A percentile compares a stretch with the other conserved stretches of the same genome.
Evolutionary conservation across 2,797 vertebrate genomes (phyloP).

Genomic region (Helarctos malayanus): DNA sequence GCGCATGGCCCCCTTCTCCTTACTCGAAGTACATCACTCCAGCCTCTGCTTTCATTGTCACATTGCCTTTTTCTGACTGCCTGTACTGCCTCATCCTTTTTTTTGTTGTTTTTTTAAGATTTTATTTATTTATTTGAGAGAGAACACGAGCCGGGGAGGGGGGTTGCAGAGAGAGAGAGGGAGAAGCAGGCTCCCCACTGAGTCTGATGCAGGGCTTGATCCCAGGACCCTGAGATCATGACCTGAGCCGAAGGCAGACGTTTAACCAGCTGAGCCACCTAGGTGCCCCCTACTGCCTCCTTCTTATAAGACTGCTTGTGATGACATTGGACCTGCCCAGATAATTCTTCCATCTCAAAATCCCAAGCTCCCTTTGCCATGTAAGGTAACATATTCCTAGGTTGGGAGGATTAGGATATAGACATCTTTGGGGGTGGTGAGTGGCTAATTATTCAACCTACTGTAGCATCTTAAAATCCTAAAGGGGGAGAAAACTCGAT

Average conservation of each 20-base stretch:
- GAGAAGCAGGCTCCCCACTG: neutral
- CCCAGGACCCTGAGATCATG: neutral
- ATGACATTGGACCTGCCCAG: neutral
- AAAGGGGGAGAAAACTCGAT: neutral
- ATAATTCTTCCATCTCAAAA: neutral
- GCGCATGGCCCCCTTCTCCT: neutral
- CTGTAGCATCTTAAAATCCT: conserved; percentile 15
- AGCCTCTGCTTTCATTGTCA: neutral
- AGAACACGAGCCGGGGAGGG: neutral
- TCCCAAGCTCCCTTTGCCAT: neutral
- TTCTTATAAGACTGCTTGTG: neutral
- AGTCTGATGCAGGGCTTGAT: too few species aligned
- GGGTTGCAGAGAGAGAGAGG: neutral
- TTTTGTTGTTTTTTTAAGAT: neutral
- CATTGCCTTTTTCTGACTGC: neutral
- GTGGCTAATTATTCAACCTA: neutral
- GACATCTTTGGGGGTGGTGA: neutral
- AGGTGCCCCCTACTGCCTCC: neutral
- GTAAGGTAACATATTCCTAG: neutral
- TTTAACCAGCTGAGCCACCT: too few species aligned
- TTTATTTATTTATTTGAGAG: neutral
- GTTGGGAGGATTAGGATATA: neutral
- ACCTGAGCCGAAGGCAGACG: neutral
- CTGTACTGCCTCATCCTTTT: neutral
- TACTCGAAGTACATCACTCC: neutral